Evolutionary conservation across 1,140 invertebrate genomes (phyloP).

Genomic region (Micrasema minimum): DNA sequence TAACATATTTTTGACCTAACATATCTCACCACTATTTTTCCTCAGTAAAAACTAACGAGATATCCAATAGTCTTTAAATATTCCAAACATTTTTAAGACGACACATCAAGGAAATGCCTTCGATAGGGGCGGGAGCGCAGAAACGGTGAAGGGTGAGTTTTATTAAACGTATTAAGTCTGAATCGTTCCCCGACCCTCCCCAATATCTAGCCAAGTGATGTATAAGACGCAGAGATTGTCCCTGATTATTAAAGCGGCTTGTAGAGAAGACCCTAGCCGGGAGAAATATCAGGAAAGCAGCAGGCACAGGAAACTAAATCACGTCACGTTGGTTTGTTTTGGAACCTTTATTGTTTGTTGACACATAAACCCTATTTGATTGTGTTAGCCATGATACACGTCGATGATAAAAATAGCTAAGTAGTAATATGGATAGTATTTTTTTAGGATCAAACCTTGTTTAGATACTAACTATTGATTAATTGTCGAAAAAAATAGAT

Average conservation of each 20-base stretch:
- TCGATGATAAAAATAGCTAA: too few species aligned
- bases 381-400: neutral
- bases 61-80: constrained; percentile 21
- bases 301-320: neutral
- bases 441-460: too few species aligned
- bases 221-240: constrained; percentile 52
- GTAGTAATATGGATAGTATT: too few species aligned
- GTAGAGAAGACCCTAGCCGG: neutral
- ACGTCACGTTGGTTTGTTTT: constrained; percentile 28
- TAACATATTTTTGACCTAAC: too few species aligned
- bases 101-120: constrained; percentile 41
- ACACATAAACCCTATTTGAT: constrained; percentile 13
- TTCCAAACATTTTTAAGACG: constrained; percentile 32
- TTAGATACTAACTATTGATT: too few species aligned
- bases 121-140: constrained; percentile 30
- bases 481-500: too few species aligned
- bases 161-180: constrained; percentile 53
- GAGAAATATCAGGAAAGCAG: constrained; percentile 8
- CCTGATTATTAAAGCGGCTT: constrained; percentile 47
- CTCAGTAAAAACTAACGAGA: constrained; percentile 3
- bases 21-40: too few species aligned
- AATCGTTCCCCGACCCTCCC: constrained; percentile 49
- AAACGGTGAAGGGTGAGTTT: constrained; percentile 46
- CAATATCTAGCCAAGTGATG: constrained; percentile 43
- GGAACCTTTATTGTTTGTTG: constrained; percentile 1